Percentiles rank a stretch among this genome's conserved stretches.
Conservation (phyloP, 2,888 invertebrate species). For the Drosophila nr. perissopoda region DNA sequence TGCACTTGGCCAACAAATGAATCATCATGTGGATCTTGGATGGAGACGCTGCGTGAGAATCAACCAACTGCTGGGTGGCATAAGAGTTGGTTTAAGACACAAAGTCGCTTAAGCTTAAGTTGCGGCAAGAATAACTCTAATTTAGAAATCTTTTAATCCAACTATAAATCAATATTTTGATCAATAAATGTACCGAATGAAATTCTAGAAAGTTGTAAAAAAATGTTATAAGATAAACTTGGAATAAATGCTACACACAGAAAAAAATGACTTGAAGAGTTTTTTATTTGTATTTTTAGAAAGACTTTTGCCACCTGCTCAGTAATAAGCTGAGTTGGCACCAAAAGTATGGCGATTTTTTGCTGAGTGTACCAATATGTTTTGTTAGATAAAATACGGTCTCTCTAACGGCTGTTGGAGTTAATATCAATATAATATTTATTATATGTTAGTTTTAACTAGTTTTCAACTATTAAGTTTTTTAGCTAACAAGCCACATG, state of each 20-base stretch:
- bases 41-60: conserved; percentile 58
- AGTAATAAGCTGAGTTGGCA: background rate
- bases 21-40: conserved; percentile 45
- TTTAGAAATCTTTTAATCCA: background rate
- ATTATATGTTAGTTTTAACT: background rate
- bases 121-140: background rate
- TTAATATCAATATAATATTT: background rate
- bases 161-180: background rate
- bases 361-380: background rate
- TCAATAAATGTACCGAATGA: background rate
- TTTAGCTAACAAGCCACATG: background rate
- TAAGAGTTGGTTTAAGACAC: background rate
- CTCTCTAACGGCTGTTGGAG: background rate
- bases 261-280: background rate
- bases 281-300: background rate
- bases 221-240: background rate
- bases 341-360: background rate
- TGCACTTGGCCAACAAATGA: conserved; percentile 63
- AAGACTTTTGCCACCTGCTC: background rate
- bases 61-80: conserved; percentile 57
- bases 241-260: background rate
- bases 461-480: background rate
- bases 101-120: background rate
- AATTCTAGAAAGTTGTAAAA: background rate
- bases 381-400: background rate